phyloP scores from a whole-genome alignment of 2,888 invertebrate species.

The Iselma pallidipennis region DNA sequence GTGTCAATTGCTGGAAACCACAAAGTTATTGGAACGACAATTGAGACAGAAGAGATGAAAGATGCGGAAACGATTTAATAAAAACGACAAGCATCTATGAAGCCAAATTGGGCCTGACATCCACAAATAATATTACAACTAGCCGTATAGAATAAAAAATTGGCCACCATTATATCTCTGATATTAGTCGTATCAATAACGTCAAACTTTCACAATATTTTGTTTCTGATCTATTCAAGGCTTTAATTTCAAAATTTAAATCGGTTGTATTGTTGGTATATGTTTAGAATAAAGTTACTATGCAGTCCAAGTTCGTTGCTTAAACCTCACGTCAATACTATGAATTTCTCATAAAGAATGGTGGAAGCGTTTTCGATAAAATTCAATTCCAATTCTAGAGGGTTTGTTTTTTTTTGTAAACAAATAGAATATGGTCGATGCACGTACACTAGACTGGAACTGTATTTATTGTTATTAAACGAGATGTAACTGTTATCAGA shows the following conservation, averaged over 20 bases:
- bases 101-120: slow-evolving; percentile 1
- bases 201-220: too few relatives aligned
- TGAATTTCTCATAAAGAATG: not conserved
- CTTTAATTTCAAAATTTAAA: too few relatives aligned
- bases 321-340: not conserved
- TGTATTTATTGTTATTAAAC: not conserved
- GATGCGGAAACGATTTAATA: slow-evolving; percentile 6
- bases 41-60: not conserved
- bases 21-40: slow-evolving; percentile 2
- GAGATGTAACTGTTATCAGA: too few relatives aligned
- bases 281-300: not conserved
- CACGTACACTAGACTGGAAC: not conserved
- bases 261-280: not conserved
- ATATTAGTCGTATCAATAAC: too few relatives aligned
- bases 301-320: not conserved
- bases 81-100: not conserved
- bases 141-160: not conserved
- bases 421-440: not conserved
- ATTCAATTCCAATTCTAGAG: not conserved
- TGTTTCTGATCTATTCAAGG: too few relatives aligned
- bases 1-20: not conserved
- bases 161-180: not conserved
- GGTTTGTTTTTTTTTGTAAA: not conserved
- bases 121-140: not conserved
- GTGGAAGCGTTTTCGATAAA: not conserved